phyloP scores from a whole-genome alignment of 2,113 vertebrate species.

The Scortum barcoo region DNA sequence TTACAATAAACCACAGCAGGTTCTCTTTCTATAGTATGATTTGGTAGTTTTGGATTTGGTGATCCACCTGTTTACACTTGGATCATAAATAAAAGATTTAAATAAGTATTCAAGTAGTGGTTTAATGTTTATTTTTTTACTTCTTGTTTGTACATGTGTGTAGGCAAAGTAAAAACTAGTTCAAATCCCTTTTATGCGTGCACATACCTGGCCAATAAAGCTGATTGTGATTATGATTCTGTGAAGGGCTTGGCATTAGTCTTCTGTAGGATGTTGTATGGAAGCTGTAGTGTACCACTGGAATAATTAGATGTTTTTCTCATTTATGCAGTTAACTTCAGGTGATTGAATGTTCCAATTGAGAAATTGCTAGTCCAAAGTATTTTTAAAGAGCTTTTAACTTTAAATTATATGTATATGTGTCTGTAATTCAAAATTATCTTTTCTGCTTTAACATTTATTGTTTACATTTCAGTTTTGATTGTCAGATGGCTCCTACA shows the following conservation, averaged over 20 bases:
- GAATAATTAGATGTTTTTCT: background rate
- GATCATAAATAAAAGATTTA: background rate
- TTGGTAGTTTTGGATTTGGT: too few relatives aligned
- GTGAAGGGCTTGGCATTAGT: background rate
- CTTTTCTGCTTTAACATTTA: background rate
- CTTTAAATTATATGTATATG: too few relatives aligned
- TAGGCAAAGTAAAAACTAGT: too few relatives aligned
- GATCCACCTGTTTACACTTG: background rate
- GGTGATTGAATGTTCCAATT: background rate
- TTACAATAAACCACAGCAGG: too few relatives aligned
- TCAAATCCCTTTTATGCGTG: too few relatives aligned
- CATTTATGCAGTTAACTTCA: background rate
- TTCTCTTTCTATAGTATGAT: background rate
- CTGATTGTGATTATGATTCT: too few relatives aligned
- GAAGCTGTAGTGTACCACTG: background rate
- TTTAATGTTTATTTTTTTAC: too few relatives aligned
- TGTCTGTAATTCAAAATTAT: too few relatives aligned
- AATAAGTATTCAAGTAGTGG: background rate
- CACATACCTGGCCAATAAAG: too few relatives aligned
- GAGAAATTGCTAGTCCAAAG: background rate
- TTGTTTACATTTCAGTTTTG: background rate
- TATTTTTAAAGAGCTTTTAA: background rate
- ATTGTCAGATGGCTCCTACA: background rate
- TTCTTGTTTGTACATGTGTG: too few relatives aligned
- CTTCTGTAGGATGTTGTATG: background rate